Evolutionary conservation across 2,888 invertebrate genomes (phyloP).

Genomic region (Cryptocephalus moraei): DNA sequence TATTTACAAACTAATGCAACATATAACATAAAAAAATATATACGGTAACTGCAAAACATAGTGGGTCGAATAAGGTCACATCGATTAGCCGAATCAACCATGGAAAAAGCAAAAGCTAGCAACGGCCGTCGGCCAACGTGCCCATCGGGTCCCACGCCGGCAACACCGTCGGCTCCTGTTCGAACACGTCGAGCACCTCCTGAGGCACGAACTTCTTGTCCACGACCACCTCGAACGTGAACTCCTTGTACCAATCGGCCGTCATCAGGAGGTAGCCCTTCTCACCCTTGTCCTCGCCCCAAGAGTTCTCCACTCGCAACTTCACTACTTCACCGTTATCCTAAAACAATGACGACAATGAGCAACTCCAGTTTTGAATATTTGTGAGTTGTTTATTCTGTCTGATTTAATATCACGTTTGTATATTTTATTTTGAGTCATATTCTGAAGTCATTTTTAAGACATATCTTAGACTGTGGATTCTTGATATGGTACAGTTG

Average conservation of each 20-base stretch:
- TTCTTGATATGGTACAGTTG: no score
- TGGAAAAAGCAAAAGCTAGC: no score
- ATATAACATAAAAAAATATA: no score
- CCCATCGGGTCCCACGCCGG: constrained; percentile 96
- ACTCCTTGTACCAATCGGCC: constrained; percentile 79
- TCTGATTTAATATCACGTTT: no score
- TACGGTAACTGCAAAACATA: no score
- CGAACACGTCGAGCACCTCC: constrained; percentile 65
- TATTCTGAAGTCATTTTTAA: no score
- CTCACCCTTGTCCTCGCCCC: constrained; percentile 80
- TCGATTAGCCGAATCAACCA: no score
- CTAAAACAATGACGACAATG: constrained; percentile 32
- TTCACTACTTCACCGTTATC: constrained; percentile 55
- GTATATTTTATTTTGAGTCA: no score
- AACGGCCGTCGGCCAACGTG: constrained; percentile 47
- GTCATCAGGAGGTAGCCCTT: constrained; percentile 81
- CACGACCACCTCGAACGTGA: constrained; percentile 79
- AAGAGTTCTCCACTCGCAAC: constrained; percentile 84
- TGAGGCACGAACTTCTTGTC: constrained; percentile 72
- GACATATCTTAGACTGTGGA: no score
- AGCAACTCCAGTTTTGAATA: not conserved
- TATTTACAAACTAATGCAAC: no score
- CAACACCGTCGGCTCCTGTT: constrained; percentile 63
- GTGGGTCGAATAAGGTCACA: no score
- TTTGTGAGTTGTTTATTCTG: no score